Evolutionary conservation across 2,888 invertebrate genomes (phyloP).

Genomic region (Griposia aprilina): DNA sequence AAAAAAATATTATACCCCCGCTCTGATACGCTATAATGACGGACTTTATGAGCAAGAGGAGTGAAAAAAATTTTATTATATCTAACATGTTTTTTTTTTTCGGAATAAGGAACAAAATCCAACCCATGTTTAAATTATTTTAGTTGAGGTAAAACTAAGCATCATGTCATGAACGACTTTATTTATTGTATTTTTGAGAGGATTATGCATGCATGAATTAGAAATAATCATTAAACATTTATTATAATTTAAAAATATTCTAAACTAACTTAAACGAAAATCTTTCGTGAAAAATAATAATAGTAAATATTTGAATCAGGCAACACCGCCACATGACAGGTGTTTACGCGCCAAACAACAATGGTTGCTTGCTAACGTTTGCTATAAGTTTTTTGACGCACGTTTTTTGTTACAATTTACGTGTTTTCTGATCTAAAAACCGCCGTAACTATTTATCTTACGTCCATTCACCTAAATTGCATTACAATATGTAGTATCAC

Average conservation of each 20-base stretch:
- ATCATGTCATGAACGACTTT: background rate
- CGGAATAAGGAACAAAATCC: background rate
- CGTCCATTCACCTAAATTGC: constrained; percentile 16
- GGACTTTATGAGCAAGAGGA: too few species aligned
- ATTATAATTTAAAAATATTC: background rate
- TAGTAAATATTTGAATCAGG: constrained; percentile 48
- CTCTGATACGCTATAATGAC: too few species aligned
- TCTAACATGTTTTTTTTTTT: background rate
- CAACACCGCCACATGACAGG: constrained; percentile 80
- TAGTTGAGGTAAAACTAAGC: background rate
- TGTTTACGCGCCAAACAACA: constrained; percentile 90
- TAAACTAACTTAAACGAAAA: background rate
- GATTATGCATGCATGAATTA: background rate
- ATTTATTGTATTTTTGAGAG: background rate
- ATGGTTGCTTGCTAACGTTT: constrained; percentile 83
- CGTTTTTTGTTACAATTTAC: constrained; percentile 70
- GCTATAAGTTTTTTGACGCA: constrained; percentile 68
- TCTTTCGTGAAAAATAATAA: constrained; percentile 5
- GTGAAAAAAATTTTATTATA: background rate
- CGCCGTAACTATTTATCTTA: constrained; percentile 42
- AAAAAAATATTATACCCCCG: too few species aligned
- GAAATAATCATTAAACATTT: too few species aligned
- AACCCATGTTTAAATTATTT: background rate
- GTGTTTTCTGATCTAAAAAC: constrained; percentile 53
- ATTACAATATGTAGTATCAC: constrained; percentile 50